Evolutionary conservation across 2,113 vertebrate species (phyloP).

Genomic region (Syngnathoides biaculeatus): DNA sequence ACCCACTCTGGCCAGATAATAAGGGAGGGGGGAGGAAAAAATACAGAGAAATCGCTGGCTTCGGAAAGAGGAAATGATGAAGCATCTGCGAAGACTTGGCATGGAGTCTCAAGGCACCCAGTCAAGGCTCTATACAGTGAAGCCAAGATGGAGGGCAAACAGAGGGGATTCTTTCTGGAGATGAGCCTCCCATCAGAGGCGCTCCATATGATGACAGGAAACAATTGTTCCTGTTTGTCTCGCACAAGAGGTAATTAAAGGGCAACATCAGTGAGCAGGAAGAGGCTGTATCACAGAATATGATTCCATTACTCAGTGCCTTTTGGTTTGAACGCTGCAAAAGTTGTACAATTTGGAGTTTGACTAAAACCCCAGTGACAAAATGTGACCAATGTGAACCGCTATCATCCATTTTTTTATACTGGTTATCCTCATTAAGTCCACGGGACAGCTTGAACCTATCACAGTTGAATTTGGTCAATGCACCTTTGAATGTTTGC

Average conservation of each 20-base stretch:
- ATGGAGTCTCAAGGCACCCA: conserved; percentile 34
- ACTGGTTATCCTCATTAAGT: too few species aligned
- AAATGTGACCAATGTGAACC: too few species aligned
- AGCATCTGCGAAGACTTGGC: conserved; percentile 65
- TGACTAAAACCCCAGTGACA: too few species aligned
- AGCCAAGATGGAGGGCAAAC: conserved; percentile 56
- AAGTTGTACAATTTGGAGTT: neutral
- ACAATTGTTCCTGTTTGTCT: conserved; percentile 30
- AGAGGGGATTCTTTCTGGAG: conserved; percentile 36
- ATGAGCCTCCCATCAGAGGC: conserved; percentile 31
- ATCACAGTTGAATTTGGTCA: too few species aligned
- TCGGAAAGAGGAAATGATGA: conserved; percentile 53
- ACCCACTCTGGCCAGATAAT: conserved; percentile 46
- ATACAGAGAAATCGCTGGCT: conserved; percentile 51
- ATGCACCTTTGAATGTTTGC: too few species aligned
- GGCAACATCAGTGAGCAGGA: neutral
- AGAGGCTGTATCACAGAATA: neutral
- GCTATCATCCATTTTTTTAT: too few species aligned
- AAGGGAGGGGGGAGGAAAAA: conserved; percentile 22
- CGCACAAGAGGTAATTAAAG: conserved; percentile 23
- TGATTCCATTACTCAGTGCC: too few species aligned
- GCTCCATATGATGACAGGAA: conserved; percentile 25
- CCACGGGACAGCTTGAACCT: too few species aligned
- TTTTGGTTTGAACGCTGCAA: neutral
- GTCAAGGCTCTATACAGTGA: conserved; percentile 26